Evolutionary conservation across 2,888 invertebrate species (phyloP).

Genomic region (Dasypolia templi): DNA sequence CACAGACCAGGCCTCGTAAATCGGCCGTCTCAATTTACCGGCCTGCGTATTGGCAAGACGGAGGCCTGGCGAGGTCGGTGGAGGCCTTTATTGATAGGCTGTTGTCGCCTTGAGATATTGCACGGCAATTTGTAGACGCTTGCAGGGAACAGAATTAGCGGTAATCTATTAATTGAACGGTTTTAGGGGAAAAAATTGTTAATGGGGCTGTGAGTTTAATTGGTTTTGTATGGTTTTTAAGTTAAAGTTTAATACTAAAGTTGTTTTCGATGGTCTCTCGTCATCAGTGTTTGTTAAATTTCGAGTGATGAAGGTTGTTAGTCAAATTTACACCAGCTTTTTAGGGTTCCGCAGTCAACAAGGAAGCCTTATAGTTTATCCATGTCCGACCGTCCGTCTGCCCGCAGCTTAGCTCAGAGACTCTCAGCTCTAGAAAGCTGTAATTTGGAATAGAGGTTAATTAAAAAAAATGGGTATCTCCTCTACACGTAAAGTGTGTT

Average conservation of each 20-base stretch:
- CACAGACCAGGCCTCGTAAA: conserved; percentile 70
- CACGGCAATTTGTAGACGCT: conserved; percentile 78
- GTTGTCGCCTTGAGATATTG: conserved; percentile 86
- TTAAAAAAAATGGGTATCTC: too few species aligned
- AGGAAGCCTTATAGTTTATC: too few species aligned
- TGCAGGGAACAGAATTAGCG: conserved; percentile 65
- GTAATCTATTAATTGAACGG: conserved; percentile 70
- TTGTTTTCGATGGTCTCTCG: background rate
- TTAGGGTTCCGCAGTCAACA: too few species aligned
- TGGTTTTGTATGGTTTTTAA: conserved; percentile 13
- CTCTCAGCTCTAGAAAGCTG: too few species aligned
- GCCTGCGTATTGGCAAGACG: conserved; percentile 72
- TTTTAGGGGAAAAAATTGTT: conserved; percentile 45
- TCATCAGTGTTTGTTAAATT: too few species aligned
- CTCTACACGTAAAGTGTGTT: too few species aligned
- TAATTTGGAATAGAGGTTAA: too few species aligned
- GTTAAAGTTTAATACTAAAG: background rate
- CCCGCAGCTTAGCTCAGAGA: too few species aligned
- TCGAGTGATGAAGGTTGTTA: too few species aligned
- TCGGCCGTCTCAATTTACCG: conserved; percentile 78
- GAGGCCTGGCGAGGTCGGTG: conserved; percentile 62
- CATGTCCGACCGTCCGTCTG: too few species aligned
- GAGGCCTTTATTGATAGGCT: conserved; percentile 85
- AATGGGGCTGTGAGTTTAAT: conserved; percentile 17
- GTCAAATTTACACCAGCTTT: too few species aligned